Conservation (phyloP, 2,888 invertebrate species). For the Chorisops tibialis region DNA sequence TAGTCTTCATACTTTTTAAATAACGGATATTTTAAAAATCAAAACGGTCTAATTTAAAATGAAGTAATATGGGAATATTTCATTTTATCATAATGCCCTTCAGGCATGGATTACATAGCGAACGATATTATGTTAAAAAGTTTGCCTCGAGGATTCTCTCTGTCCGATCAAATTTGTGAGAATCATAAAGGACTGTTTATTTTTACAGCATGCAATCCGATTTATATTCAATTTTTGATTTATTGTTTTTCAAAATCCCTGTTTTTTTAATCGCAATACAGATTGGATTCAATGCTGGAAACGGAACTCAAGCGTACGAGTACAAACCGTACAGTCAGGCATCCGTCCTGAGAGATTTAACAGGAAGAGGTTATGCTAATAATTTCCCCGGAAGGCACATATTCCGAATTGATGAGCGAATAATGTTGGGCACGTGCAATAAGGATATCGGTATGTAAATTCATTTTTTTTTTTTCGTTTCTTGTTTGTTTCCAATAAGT, state of each 20-base stretch:
- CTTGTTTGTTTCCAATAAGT: background rate
- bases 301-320: slow-evolving; percentile 84
- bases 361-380: slow-evolving; percentile 82
- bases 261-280: slow-evolving; percentile 44
- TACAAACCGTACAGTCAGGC: slow-evolving; percentile 88
- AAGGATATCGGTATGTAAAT: slow-evolving; percentile 71
- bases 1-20: background rate
- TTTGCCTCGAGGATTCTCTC: no score
- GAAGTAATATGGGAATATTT: no score
- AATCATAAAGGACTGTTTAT: no score
- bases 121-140: no score
- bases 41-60: no score
- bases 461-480: slow-evolving; percentile 1
- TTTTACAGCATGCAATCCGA: no score
- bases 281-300: slow-evolving; percentile 96
- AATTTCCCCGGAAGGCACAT: slow-evolving; percentile 87
- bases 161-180: no score
- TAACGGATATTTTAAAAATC: no score
- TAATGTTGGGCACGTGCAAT: slow-evolving; percentile 89
- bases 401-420: slow-evolving; percentile 92
- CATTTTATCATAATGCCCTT: no score
- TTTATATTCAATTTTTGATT: background rate
- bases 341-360: slow-evolving; percentile 77
- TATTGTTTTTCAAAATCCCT: background rate
- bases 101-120: no score